Base-by-base conservation (phyloP, 2,888 invertebrate species). In the Ormyrus thymus region DNA sequence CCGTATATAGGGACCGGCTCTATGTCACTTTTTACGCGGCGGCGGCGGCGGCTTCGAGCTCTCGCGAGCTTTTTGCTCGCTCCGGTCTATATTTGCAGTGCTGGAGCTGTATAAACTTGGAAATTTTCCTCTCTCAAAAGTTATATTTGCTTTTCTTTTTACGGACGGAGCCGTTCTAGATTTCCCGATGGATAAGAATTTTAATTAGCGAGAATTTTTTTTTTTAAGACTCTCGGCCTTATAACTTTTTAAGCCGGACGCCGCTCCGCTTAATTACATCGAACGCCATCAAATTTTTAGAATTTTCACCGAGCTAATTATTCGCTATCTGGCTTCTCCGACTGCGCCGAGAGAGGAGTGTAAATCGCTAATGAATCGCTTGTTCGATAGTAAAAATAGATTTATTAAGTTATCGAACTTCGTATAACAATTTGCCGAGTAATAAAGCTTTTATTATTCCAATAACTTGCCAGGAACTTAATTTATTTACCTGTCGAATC, bases 51-150 rank as follows among this genome's bases (percentile, higher is more conserved):
- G 68, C 7, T 61, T 43, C 51, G 7, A 9, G 13, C 56, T 61
- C 59, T 10, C 59, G 51, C 43, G 1, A 10, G 10, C 75, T 15
- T 43, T 11, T 53, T 15, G 3, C 29, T 29, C 29, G 29, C 29
- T 56, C 62, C 61, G 62, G 45, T 58, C 55, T 53, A 7, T 51
- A 6, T 71, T 64, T 58, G 51, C 15, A 62, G 7, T 53, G 61
- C 51, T 55, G 55, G 29, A 61, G 61, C 75, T 75, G 50, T 80
- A 73, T 76, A 73, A 80, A 76, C 43, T 76, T 72, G 64, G 10
- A 70, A 65, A 71, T 71, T 61, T 71, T 70, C 53, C 53, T 29
- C 55, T 76, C 71, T 76, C 61, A 71, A 79, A 79, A 79, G 70
- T 71, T 79, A 64, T 77, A 50, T 68, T 15, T 11, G 13, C 50